Evolutionary conservation across 2,113 vertebrate genomes (phyloP).

Genomic region (Prionailurus viverrinus): DNA sequence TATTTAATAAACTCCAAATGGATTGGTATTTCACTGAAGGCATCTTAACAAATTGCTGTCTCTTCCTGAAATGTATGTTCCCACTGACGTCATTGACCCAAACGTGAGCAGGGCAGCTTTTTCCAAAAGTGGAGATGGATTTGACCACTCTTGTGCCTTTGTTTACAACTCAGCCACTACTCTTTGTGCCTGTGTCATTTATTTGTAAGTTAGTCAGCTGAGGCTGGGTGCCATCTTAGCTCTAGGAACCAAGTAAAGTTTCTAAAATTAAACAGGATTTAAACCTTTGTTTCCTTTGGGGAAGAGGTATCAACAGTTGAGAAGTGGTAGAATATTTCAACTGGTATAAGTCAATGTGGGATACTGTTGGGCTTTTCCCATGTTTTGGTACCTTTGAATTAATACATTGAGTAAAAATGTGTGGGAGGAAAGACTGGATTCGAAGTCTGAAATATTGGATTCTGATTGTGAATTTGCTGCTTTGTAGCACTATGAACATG

Average conservation of each 20-base stretch:
- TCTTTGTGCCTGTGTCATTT: background rate
- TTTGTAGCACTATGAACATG: background rate
- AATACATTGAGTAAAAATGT: background rate
- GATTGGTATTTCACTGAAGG: background rate
- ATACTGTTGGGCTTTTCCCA: background rate
- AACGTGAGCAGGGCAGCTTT: background rate
- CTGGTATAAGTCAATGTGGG: background rate
- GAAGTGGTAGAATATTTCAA: conserved; percentile 34
- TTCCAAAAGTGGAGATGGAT: background rate
- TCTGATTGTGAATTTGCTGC: background rate
- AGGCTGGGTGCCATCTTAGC: background rate
- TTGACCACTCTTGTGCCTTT: background rate
- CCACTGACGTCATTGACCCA: background rate
- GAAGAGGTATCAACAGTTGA: background rate
- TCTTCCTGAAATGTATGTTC: background rate
- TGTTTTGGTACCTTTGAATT: background rate
- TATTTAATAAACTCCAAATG: background rate
- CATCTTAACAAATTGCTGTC: background rate
- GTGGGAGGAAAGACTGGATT: background rate
- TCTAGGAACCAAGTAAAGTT: background rate
- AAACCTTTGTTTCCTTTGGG: background rate
- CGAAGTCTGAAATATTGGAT: background rate
- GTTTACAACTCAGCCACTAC: background rate
- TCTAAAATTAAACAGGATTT: background rate
- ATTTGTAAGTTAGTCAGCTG: background rate